Conservation (phyloP, 2,888 invertebrate genomes). For the Eupeodes latifasciatus region DNA sequence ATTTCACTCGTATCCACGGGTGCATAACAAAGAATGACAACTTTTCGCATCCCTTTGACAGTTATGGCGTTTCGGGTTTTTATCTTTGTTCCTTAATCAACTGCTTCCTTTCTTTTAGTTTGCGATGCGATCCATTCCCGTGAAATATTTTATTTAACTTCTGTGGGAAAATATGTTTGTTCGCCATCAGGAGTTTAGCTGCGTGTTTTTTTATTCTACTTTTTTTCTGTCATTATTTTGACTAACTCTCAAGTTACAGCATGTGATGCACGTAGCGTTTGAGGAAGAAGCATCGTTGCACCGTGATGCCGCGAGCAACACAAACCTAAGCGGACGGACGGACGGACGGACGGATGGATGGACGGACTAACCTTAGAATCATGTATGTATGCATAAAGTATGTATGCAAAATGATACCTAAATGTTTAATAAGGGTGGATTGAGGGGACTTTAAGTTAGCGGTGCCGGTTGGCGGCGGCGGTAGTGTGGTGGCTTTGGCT, state of each 20-base stretch:
- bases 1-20: constrained; percentile 61
- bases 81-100: constrained; percentile 69
- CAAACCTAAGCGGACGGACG: constrained; percentile 28
- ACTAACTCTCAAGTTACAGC: constrained; percentile 63
- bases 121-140: constrained; percentile 34
- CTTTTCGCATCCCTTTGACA: constrained; percentile 69
- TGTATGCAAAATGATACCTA: constrained; percentile 22
- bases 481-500: constrained; percentile 19
- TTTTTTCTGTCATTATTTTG: constrained; percentile 40
- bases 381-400: constrained; percentile 27
- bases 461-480: constrained; percentile 11
- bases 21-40: constrained; percentile 72
- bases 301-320: constrained; percentile 28
- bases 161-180: constrained; percentile 58
- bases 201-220: constrained; percentile 11
- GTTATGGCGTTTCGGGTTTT: constrained; percentile 67
- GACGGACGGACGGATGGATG: no score
- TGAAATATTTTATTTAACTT: constrained; percentile 62
- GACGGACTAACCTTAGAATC: constrained; percentile 48
- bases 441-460: constrained; percentile 48
- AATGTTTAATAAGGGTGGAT: constrained; percentile 40
- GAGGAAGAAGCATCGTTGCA: background rate
- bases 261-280: constrained; percentile 45
- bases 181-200: constrained; percentile 29
- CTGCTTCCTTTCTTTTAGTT: constrained; percentile 40